Conservation (phyloP, 2,113 vertebrate genomes). For the Corvus hawaiiensis region DNA sequence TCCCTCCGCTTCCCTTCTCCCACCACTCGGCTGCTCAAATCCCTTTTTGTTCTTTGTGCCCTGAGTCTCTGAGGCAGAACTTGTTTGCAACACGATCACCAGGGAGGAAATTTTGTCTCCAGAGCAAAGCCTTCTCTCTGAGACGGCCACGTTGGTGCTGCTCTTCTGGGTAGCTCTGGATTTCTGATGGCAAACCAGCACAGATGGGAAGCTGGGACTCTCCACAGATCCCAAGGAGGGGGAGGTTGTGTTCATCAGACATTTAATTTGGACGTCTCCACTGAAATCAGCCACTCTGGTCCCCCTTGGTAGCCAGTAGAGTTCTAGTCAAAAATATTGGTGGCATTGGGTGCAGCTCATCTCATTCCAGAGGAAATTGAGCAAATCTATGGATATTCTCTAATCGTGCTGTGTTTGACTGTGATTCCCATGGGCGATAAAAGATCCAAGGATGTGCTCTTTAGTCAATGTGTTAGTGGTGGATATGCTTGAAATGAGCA, state of each 20-base stretch:
- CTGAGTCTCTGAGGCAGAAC: neutral
- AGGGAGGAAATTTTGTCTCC: neutral
- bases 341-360: neutral
- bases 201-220: neutral
- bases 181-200: neutral
- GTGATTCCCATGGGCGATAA: neutral
- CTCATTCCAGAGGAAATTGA: neutral
- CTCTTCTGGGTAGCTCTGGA: neutral
- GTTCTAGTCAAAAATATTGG: neutral
- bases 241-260: neutral
- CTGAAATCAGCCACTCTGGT: neutral
- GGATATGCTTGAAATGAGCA: neutral
- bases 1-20: neutral
- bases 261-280: neutral
- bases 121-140: neutral
- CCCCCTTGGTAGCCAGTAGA: neutral
- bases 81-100: conserved; percentile 6
- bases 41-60: conserved; percentile 44
- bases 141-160: neutral
- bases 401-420: rapidly evolving
- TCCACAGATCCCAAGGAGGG: neutral
- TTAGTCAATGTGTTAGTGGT: rapidly evolving
- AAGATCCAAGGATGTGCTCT: neutral
- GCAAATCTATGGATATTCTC: neutral
- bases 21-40: conserved; percentile 23